phyloP scores from a whole-genome alignment of 2,113 vertebrate genomes.

The Callionymus lyra region DNA sequence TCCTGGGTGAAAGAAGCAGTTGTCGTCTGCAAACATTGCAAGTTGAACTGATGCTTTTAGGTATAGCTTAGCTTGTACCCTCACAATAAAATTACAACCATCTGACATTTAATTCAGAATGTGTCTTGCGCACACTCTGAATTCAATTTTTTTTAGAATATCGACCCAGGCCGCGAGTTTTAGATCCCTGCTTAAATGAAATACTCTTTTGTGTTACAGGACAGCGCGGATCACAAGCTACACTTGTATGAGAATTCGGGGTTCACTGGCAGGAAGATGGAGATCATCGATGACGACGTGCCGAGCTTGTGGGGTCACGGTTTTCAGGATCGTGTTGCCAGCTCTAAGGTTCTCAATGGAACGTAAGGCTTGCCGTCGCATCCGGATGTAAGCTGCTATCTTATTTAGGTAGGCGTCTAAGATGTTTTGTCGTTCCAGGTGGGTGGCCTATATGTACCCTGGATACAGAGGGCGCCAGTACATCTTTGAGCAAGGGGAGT shows the following conservation, averaged over 20 bases:
- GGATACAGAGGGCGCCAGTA: constrained; percentile 87
- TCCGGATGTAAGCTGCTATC: background rate
- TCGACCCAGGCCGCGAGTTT: no score
- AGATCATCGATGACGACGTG: constrained; percentile 83
- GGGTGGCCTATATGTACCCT: constrained; percentile 88
- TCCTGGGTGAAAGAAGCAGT: no score
- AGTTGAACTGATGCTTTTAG: no score
- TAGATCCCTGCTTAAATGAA: no score
- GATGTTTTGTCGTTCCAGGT: constrained; percentile 56
- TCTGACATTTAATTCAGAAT: no score
- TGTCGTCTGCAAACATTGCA: no score
- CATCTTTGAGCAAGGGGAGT: constrained; percentile 82
- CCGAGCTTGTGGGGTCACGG: constrained; percentile 90
- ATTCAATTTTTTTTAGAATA: no score
- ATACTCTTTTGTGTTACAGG: constrained; percentile 56
- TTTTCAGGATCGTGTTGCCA: constrained; percentile 86
- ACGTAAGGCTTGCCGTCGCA: constrained; percentile 70
- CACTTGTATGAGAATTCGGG: constrained; percentile 80
- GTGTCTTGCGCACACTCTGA: no score
- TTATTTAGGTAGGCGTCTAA: background rate
- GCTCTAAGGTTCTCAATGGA: constrained; percentile 77
- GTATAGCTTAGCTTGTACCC: no score
- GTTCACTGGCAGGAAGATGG: constrained; percentile 84
- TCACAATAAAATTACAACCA: no score
- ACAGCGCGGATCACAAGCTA: constrained; percentile 81